These are phyloP conservation scores for Euphydryas editha DNA, from an alignment of 2,888 invertebrate species.

Conservation along the genomic window DNA sequence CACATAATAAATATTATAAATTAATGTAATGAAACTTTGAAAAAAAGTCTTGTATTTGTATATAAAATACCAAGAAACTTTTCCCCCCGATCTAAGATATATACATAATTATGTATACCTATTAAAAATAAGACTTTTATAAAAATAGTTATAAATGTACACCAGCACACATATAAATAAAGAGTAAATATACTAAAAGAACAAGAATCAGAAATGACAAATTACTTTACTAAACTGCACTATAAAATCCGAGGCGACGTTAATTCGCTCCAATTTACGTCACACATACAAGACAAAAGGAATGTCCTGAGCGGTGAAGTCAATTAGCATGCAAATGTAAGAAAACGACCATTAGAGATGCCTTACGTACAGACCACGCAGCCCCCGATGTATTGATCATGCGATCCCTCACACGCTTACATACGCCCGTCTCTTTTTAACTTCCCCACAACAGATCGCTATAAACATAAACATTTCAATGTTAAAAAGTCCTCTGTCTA, in stretches of 20 bases:
- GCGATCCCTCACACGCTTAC: slow-evolving; percentile 77
- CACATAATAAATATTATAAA: too few relatives aligned
- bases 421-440: slow-evolving; percentile 82
- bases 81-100: too few relatives aligned
- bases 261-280: slow-evolving; percentile 68
- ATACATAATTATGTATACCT: too few relatives aligned
- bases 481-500: slow-evolving; percentile 57
- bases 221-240: slow-evolving; percentile 41
- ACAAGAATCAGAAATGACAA: slow-evolving; percentile 24
- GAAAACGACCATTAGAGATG: slow-evolving; percentile 78
- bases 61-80: too few relatives aligned
- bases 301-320: slow-evolving; percentile 61
- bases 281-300: slow-evolving; percentile 69
- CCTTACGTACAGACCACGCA: slow-evolving; percentile 54
- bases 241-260: slow-evolving; percentile 52
- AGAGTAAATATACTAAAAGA: slow-evolving; percentile 15
- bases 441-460: slow-evolving; percentile 80
- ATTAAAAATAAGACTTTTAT: neutral
- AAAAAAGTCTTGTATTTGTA: too few relatives aligned
- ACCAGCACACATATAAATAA: neutral
- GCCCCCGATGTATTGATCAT: slow-evolving; percentile 77
- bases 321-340: slow-evolving; percentile 83
- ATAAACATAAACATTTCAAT: slow-evolving; percentile 75
- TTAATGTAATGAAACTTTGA: too few relatives aligned
- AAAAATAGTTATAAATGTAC: neutral